Conservation (phyloP, 2,888 invertebrate genomes). For the Dryobota labecula region DNA sequence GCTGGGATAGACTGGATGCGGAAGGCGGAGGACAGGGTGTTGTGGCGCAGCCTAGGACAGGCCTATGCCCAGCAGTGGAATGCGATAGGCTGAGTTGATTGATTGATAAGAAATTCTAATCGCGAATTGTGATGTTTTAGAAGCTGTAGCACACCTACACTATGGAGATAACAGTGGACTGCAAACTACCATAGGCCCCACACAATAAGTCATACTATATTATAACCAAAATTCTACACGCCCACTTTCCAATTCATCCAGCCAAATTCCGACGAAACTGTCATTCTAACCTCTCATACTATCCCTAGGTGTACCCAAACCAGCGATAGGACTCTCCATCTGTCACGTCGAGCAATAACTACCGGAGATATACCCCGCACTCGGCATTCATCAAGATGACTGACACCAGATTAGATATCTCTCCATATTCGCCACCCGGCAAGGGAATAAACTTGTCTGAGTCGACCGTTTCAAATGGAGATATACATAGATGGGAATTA, state of each 20-base stretch:
- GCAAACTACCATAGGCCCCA: not conserved
- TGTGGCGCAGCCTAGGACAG: too few species aligned
- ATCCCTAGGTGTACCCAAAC: conserved; percentile 33
- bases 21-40: too few species aligned
- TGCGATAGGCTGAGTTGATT: too few species aligned
- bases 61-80: too few species aligned
- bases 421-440: conserved; percentile 53
- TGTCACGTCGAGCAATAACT: conserved; percentile 59
- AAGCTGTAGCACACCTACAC: not conserved
- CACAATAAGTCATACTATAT: not conserved
- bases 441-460: conserved; percentile 55
- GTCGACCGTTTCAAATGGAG: conserved; percentile 27
- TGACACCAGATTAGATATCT: conserved; percentile 59
- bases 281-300: conserved; percentile 6
- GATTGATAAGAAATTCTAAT: too few species aligned
- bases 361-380: conserved; percentile 53
- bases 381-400: conserved; percentile 60
- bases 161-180: not conserved
- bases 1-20: too few species aligned
- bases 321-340: conserved; percentile 51
- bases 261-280: not conserved
- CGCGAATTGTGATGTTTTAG: too few species aligned
- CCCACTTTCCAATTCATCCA: not conserved
- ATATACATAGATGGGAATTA: conserved; percentile 23
- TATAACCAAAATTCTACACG: not conserved